These are phyloP conservation scores for Sinotaia quadrata DNA, from an alignment of 2,888 invertebrate species.

Conservation along the genomic window DNA sequence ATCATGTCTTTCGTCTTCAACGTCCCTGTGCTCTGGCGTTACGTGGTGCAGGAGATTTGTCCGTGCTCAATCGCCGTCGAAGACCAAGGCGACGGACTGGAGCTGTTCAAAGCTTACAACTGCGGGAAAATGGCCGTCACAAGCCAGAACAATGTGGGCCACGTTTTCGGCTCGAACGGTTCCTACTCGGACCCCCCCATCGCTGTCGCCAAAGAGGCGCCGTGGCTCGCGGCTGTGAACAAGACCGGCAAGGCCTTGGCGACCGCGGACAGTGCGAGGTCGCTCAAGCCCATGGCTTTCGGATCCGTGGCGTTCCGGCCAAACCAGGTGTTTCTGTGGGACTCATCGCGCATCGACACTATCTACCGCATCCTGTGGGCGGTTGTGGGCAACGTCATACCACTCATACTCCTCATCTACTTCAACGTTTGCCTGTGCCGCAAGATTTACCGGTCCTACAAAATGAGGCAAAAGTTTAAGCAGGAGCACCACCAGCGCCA, in stretches of 20 bases:
- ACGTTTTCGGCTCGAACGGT: not conserved
- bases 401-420: slow-evolving; percentile 61
- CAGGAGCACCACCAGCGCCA: slow-evolving; percentile 35
- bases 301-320: slow-evolving; percentile 29
- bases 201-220: not conserved
- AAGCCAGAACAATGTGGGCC: not conserved
- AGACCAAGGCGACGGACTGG: not conserved
- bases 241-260: not conserved
- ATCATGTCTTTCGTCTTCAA: slow-evolving; percentile 80
- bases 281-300: not conserved
- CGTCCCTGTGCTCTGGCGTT: slow-evolving; percentile 75
- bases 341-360: slow-evolving; percentile 48
- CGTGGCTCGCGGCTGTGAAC: not conserved
- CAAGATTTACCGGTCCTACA: slow-evolving; percentile 63
- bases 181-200: too few relatives aligned
- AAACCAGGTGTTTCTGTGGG: slow-evolving; percentile 46
- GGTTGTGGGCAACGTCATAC: slow-evolving; percentile 61
- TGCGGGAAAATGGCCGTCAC: not conserved
- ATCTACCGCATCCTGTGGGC: slow-evolving; percentile 63
- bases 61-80: not conserved
- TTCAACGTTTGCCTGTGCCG: slow-evolving; percentile 65
- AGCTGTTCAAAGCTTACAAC: too few relatives aligned
- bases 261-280: not conserved
- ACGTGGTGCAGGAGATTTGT: slow-evolving; percentile 41
- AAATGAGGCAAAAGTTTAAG: slow-evolving; percentile 56